A percentile compares a stretch with the other conserved stretches of the same genome.
Evolutionary conservation across 2,888 invertebrate species (phyloP).

Genomic region (Tipula confusa): DNA sequence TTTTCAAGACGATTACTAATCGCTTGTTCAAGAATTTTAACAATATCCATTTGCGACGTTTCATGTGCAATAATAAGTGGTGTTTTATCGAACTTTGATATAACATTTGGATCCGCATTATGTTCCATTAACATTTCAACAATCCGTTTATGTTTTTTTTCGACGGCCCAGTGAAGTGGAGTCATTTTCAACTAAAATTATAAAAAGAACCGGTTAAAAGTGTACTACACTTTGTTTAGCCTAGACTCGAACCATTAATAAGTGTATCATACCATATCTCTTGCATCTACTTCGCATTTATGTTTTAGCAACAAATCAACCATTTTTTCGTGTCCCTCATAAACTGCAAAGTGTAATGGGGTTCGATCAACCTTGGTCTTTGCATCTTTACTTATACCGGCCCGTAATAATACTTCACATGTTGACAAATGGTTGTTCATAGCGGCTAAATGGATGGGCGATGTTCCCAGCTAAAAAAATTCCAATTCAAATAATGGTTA

Average conservation of each 20-base stretch:
- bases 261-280: conserved; percentile 63
- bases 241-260: background rate
- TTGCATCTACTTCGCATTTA: conserved; percentile 68
- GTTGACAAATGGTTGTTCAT: conserved; percentile 74
- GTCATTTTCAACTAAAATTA: conserved; percentile 73
- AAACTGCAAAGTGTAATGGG: conserved; percentile 83
- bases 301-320: conserved; percentile 64
- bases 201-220: conserved; percentile 28
- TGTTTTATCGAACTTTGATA: conserved; percentile 71
- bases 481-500: conserved; percentile 29
- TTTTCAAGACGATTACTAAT: conserved; percentile 34
- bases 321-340: conserved; percentile 74
- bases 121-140: conserved; percentile 65
- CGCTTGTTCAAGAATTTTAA: conserved; percentile 54
- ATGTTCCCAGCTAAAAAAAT: conserved; percentile 70
- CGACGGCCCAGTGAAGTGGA: conserved; percentile 91
- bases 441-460: conserved; percentile 82
- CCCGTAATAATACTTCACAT: conserved; percentile 74
- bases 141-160: conserved; percentile 67
- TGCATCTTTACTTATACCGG: conserved; percentile 83
- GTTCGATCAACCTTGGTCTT: conserved; percentile 90
- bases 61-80: conserved; percentile 64
- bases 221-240: background rate
- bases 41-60: conserved; percentile 59
- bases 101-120: conserved; percentile 65